phyloP scores from a whole-genome alignment of 2,113 vertebrate species.

The Antechinus flavipes region DNA sequence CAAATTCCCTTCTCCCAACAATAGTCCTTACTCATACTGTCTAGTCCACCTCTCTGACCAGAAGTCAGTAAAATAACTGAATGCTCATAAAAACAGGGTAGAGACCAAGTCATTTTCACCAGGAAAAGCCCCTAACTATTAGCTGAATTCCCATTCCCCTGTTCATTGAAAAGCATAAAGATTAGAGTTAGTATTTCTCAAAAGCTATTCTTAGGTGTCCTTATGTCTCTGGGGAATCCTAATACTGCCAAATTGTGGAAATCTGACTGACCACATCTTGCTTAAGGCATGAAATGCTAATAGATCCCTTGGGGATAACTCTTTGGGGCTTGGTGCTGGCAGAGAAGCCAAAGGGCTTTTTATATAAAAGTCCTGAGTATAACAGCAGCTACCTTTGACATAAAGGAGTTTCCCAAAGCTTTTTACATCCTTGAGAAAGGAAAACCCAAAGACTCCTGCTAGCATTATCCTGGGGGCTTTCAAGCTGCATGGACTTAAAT shows the following conservation, averaged over 20 bases:
- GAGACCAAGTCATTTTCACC: fast-evolving
- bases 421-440: background rate
- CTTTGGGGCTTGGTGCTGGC: background rate
- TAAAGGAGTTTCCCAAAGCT: background rate
- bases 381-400: background rate
- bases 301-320: constrained; percentile 26
- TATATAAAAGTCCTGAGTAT: background rate
- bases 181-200: constrained; percentile 21
- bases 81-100: background rate
- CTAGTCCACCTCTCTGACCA: background rate
- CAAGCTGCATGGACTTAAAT: background rate
- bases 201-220: background rate
- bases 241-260: constrained; percentile 4
- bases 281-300: constrained; percentile 45
- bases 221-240: background rate
- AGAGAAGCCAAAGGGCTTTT: background rate
- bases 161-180: background rate
- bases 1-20: background rate
- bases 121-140: background rate
- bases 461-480: background rate
- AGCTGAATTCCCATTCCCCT: fast-evolving
- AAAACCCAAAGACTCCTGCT: background rate
- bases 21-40: background rate
- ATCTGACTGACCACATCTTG: constrained; percentile 26
- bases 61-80: no score